These are phyloP conservation scores for Drosophila gunungcola DNA, from an alignment of 1,140 invertebrate genomes.

Conservation along the genomic window DNA sequence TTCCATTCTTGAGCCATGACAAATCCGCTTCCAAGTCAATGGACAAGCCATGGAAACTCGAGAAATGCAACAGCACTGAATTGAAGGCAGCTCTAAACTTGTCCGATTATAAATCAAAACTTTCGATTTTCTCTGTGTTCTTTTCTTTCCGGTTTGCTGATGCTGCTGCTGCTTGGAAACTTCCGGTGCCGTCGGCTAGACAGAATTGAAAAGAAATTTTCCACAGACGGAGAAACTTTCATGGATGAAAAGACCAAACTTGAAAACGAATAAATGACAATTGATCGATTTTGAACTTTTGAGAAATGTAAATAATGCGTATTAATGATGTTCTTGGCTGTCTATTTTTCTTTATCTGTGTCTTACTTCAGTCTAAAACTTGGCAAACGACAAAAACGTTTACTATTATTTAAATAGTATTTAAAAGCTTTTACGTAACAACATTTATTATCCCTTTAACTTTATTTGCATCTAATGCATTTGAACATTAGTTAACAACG, in stretches of 20 bases:
- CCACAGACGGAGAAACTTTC: conserved; percentile 47
- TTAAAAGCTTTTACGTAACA: conserved; percentile 14
- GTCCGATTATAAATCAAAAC: conserved; percentile 75
- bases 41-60: conserved; percentile 9
- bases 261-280: conserved; percentile 62
- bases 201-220: conserved; percentile 38
- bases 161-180: conserved; percentile 40
- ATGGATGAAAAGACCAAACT: conserved; percentile 31
- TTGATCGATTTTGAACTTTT: conserved; percentile 67
- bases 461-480: conserved; percentile 57
- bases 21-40: conserved; percentile 18
- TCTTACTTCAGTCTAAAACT: conserved; percentile 31
- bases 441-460: conserved; percentile 46
- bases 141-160: conserved; percentile 27
- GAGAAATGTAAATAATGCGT: conserved; percentile 49
- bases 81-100: conserved; percentile 66
- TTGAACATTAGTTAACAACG: conserved; percentile 61
- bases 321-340: conserved; percentile 54
- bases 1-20: conserved; percentile 26
- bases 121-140: conserved; percentile 62
- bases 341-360: conserved; percentile 16
- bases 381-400: conserved; percentile 17
- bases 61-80: conserved; percentile 38
- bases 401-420: conserved; percentile 25
- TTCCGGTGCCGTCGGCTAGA: conserved; percentile 63